Evolutionary conservation across 2,888 invertebrate genomes (phyloP), one percentile per base, ranked within the genome.

Genomic region (Stenolophus ochropezus): DNA sequence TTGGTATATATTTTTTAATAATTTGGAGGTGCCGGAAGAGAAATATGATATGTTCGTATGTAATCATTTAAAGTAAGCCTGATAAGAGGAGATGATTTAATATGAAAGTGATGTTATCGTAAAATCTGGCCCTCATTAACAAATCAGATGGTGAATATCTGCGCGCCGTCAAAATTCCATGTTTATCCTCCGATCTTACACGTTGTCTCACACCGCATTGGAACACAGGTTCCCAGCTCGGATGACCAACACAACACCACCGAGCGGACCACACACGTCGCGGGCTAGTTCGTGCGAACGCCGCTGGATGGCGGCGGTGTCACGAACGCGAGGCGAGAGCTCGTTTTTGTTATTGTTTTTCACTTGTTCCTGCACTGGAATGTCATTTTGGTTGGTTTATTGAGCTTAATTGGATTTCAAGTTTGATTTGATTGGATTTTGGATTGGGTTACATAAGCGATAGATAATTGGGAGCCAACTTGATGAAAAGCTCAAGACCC

Each of bases 221-320:
- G 20, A 56, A 21, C 56, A 56, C 51, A 20, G 21, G 21, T 56
- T 56, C 56, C 11, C 56, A 56, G 18, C 51, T 53, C 20, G 0
- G 61, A 25, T 61, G 61, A 61, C 61, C 61, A 61, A 16, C 61
- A 61, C 61, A 42, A 71, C 71, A 33, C 16, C 1, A 16, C 20
- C n/a, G 33, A n/a, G 77, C 58, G 86, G 89, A 89, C 89, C 89
- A 89, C 89, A 89, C 89, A 89, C 89, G 88, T 88, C 85, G 89
- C 86, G 75, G 84, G 82, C 76, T 82, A 82, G 82, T 83, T 84
- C 85, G 83, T 81, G 78, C 83, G 82, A 82, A 65, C 82, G 82
- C 79, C 82, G 73, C 65, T 71, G 65, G 80, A 80, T 80, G 80
- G 71, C 25, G 73, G n/a, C 20, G 47, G 21, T 56, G 73, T 42